phyloP scores from a whole-genome alignment of 1,140 invertebrate genomes.

The Choristoneura fumiferana region DNA sequence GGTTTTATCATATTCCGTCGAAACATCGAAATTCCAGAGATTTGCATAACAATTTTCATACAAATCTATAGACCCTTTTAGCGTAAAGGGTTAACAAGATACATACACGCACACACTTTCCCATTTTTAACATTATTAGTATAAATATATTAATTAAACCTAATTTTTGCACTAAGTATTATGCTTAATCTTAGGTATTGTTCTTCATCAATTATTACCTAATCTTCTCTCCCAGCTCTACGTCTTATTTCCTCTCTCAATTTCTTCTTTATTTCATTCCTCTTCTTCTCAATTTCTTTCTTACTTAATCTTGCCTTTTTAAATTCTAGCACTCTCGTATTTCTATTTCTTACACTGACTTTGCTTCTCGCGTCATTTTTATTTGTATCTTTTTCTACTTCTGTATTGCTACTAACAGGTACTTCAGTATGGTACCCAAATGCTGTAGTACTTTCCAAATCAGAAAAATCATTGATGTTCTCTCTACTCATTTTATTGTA shows the following conservation, averaged over 20 bases:
- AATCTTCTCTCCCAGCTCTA: not conserved
- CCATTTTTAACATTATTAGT: no score
- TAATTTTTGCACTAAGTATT: no score
- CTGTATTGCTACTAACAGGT: not conserved
- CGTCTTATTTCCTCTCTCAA: not conserved
- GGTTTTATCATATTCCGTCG: no score
- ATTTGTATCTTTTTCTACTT: not conserved
- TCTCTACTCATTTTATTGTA: slow-evolving; percentile 57
- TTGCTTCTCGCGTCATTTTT: not conserved
- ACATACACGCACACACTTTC: no score
- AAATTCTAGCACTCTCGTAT: not conserved
- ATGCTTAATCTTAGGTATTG: no score
- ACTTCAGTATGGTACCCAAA: slow-evolving; percentile 39
- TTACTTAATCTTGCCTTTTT: not conserved
- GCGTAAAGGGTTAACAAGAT: no score
- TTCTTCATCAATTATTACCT: no score
- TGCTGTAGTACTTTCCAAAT: slow-evolving; percentile 41
- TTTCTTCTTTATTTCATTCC: not conserved
- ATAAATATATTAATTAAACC: no score
- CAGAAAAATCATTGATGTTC: slow-evolving; percentile 52
- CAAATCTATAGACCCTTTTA: no score
- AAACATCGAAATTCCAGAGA: no score
- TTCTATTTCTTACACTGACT: not conserved
- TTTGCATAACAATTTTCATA: no score
- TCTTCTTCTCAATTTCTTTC: not conserved